Evolutionary conservation across 2,888 invertebrate genomes (phyloP).

Genomic region (Meliscaeva auricollis): DNA sequence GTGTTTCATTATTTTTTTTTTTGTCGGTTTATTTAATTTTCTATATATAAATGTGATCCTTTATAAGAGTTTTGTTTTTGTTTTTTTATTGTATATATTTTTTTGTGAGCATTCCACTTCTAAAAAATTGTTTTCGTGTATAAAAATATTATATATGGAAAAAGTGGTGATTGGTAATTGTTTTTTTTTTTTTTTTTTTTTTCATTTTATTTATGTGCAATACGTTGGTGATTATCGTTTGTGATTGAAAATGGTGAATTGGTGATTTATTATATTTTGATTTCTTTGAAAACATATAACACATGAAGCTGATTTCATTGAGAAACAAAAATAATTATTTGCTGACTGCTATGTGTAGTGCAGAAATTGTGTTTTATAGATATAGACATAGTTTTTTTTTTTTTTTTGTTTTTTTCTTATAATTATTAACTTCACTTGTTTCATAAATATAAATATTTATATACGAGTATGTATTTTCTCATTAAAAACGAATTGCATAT

Average conservation of each 20-base stretch:
- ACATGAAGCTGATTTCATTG: constrained; percentile 68
- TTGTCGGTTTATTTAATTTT: constrained; percentile 14
- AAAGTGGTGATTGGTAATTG: constrained; percentile 60
- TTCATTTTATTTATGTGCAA: constrained; percentile 53
- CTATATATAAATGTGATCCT: constrained; percentile 53
- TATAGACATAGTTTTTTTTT: constrained; percentile 22
- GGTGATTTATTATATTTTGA: constrained; percentile 52
- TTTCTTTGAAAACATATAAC: constrained; percentile 42
- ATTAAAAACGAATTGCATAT: constrained; percentile 53
- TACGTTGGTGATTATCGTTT: constrained; percentile 66
- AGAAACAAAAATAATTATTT: constrained; percentile 62
- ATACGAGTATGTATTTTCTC: constrained; percentile 19
- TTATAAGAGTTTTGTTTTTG: constrained; percentile 38
- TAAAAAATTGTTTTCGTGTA: constrained; percentile 62
- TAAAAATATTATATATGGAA: constrained; percentile 40
- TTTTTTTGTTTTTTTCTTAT: constrained; percentile 4
- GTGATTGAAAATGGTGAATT: constrained; percentile 73
- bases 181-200: constrained; percentile 39
- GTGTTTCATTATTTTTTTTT: constrained; percentile 47
- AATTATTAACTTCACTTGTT: constrained; percentile 34
- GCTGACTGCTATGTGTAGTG: constrained; percentile 75
- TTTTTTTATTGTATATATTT: constrained; percentile 36
- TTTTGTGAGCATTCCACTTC: constrained; percentile 71
- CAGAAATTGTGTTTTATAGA: constrained; percentile 68
- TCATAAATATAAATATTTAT: constrained; percentile 34